These are phyloP conservation scores for Euphydryas editha DNA, from an alignment of 2,888 invertebrate genomes.

Conservation along the genomic window DNA sequence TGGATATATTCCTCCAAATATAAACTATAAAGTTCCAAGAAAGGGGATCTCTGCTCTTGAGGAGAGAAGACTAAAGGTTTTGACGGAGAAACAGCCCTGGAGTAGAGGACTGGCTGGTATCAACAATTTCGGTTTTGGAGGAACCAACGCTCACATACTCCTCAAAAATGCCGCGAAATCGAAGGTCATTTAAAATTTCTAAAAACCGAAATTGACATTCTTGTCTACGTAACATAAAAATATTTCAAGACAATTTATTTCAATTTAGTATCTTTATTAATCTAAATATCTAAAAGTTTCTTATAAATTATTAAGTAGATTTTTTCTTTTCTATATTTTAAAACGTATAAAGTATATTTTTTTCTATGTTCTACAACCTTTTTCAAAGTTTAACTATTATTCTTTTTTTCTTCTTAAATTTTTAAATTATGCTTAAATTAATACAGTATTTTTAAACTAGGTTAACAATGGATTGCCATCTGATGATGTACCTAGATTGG, in stretches of 20 bases:
- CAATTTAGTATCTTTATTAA: not conserved
- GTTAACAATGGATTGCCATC: slow-evolving; percentile 84
- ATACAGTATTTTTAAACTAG: slow-evolving; percentile 49
- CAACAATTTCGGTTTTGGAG: slow-evolving; percentile 97
- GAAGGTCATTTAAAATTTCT: slow-evolving; percentile 64
- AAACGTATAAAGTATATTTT: no score
- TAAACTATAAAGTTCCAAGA: slow-evolving; percentile 88
- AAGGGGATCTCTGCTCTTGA: slow-evolving; percentile 85
- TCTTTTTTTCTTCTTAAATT: no score
- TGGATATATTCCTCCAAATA: slow-evolving; percentile 92
- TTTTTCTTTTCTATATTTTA: no score
- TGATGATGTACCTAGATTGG: slow-evolving; percentile 88
- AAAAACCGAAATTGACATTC: no score
- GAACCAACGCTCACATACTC: slow-evolving; percentile 91
- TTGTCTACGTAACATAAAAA: no score
- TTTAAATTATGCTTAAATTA: no score
- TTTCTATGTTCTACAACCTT: no score
- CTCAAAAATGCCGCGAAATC: slow-evolving; percentile 84
- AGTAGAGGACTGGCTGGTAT: slow-evolving; percentile 90
- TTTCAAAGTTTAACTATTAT: no score
- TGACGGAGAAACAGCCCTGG: slow-evolving; percentile 88
- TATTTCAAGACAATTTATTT: not conserved
- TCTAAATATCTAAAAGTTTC: no score
- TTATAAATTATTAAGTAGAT: no score
- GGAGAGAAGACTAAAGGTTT: slow-evolving; percentile 87